A percentile compares a stretch with the other conserved stretches of the same genome.
Conservation (phyloP, 2,113 vertebrate genomes). For the Tympanuchus pallidicinctus region DNA sequence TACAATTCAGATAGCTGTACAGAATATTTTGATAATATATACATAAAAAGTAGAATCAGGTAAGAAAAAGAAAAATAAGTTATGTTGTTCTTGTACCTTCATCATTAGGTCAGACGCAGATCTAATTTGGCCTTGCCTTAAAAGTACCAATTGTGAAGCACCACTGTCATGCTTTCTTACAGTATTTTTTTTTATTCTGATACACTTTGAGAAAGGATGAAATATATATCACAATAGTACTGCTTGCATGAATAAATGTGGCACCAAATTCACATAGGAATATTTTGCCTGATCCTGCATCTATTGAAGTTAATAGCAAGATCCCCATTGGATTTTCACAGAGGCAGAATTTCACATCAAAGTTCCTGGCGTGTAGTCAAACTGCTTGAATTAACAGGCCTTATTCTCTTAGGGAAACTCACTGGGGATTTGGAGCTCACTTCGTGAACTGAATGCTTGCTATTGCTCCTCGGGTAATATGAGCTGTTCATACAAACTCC, state of each 20-base stretch:
- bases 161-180: background rate
- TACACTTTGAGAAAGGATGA: background rate
- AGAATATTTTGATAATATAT: background rate
- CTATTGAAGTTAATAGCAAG: background rate
- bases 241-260: background rate
- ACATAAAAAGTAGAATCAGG: background rate
- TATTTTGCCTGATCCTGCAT: background rate
- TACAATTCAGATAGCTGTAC: background rate
- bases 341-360: background rate
- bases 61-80: background rate
- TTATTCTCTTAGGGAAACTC: background rate
- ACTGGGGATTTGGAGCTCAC: background rate
- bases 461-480: background rate
- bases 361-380: background rate
- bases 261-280: background rate
- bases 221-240: background rate
- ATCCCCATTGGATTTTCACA: background rate
- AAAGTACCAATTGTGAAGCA: background rate
- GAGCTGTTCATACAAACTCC: background rate
- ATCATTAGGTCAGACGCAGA: background rate
- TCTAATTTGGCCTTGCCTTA: background rate
- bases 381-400: background rate
- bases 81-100: background rate
- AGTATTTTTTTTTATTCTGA: background rate
- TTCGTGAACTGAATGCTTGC: background rate